Conservation (phyloP, 2,113 vertebrate species). For the Acanthochromis polyacanthus region DNA sequence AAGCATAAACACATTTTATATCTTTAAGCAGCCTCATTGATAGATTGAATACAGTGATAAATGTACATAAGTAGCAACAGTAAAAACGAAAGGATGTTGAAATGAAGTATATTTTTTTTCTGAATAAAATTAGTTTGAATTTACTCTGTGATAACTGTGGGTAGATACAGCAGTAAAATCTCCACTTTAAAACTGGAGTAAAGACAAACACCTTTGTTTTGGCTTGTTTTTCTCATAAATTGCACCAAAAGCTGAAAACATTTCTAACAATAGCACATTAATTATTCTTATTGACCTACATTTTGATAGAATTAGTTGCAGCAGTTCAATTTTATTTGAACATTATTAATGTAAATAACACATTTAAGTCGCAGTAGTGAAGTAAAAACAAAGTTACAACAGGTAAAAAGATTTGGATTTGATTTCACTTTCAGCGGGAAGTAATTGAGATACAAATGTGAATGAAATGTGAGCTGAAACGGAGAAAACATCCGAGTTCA, state of each 20-base stretch:
- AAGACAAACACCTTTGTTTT: conserved; percentile 32
- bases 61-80: conserved; percentile 31
- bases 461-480: conserved; percentile 20
- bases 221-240: conserved; percentile 32
- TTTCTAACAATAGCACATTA: conserved; percentile 14
- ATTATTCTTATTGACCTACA: conserved; percentile 12
- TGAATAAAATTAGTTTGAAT: conserved; percentile 12
- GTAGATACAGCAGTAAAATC: conserved; percentile 38
- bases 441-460: conserved; percentile 7
- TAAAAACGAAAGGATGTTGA: conserved; percentile 11
- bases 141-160: conserved; percentile 13
- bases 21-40: conserved; percentile 10
- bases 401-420: not conserved
- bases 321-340: conserved; percentile 10
- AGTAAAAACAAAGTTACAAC: conserved; percentile 11
- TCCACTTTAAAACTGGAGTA: conserved; percentile 7
- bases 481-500: conserved; percentile 26
- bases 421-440: conserved; percentile 7
- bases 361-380: not conserved
- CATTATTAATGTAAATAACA: not conserved
- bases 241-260: conserved; percentile 37
- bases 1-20: conserved; percentile 28
- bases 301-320: not conserved
- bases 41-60: conserved; percentile 33
- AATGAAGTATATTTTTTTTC: conserved; percentile 32